phyloP scores from a whole-genome alignment of 1,140 invertebrate genomes.

The Drosophila ohnishii region DNA sequence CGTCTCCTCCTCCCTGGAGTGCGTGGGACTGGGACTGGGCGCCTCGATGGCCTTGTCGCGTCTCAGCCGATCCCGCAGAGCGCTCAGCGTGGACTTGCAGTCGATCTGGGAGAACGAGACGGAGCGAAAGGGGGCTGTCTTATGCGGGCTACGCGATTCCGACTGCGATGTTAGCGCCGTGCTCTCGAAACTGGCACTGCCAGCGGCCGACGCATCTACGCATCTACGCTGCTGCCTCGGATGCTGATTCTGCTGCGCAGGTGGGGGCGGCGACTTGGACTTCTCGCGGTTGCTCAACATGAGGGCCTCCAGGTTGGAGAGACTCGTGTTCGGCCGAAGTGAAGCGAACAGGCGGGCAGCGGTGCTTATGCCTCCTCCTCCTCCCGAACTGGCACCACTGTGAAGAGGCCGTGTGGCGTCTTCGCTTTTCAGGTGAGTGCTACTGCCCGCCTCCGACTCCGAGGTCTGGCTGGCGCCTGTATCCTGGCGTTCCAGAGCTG shows the following conservation, averaged over 20 bases:
- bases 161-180: slow-evolving; percentile 83
- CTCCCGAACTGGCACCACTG: slow-evolving; percentile 1
- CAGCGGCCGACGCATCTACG: slow-evolving; percentile 82
- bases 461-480: slow-evolving; percentile 51
- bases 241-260: slow-evolving; percentile 53
- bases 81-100: slow-evolving; percentile 83
- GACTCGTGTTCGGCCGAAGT: slow-evolving; percentile 79
- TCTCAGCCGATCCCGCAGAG: slow-evolving; percentile 73
- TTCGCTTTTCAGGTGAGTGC: slow-evolving; percentile 19
- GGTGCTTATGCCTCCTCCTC: slow-evolving; percentile 29
- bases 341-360: slow-evolving; percentile 61
- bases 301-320: slow-evolving; percentile 81
- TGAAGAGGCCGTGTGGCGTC: slow-evolving; percentile 27
- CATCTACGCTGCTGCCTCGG: slow-evolving; percentile 71
- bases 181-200: slow-evolving; percentile 69
- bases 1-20: slow-evolving; percentile 33
- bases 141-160: slow-evolving; percentile 85
- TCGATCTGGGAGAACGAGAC: slow-evolving; percentile 93
- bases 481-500: slow-evolving; percentile 57
- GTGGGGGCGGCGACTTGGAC: slow-evolving; percentile 77
- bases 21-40: slow-evolving; percentile 56
- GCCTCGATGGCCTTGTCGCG: slow-evolving; percentile 73
- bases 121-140: slow-evolving; percentile 88
- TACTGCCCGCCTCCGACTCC: slow-evolving; percentile 31
- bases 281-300: slow-evolving; percentile 78